phyloP scores from a whole-genome alignment of 2,888 invertebrate species.

The Peribatodes rhomboidaria region DNA sequence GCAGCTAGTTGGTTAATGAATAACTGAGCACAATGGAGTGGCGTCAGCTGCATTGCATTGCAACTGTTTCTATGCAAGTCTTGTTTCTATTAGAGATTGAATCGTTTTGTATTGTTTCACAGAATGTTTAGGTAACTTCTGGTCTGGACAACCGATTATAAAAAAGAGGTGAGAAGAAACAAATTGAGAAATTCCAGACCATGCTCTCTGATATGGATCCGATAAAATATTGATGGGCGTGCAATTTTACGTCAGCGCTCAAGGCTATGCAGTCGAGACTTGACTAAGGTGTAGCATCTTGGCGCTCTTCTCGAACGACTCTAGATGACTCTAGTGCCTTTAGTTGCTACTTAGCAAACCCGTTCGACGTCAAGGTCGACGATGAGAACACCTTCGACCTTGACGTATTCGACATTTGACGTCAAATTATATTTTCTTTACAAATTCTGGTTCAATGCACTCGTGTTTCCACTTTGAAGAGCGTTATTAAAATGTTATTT shows the following conservation, averaged over 20 bases:
- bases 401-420: neutral
- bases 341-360: too few species aligned
- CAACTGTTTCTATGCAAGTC: conserved; percentile 14
- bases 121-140: neutral
- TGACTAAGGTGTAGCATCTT: too few species aligned
- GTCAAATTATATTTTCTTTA: neutral
- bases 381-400: too few species aligned
- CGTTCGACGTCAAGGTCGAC: too few species aligned
- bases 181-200: too few species aligned
- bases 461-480: conserved; percentile 1
- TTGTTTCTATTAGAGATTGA: conserved; percentile 4
- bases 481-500: conserved; percentile 8
- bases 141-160: too few species aligned
- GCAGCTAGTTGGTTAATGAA: conserved; percentile 48
- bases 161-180: neutral
- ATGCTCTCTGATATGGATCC: too few species aligned
- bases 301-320: too few species aligned
- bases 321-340: too few species aligned
- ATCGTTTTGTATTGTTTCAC: neutral
- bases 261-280: too few species aligned
- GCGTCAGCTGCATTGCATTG: conserved; percentile 32
- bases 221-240: too few species aligned
- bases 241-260: too few species aligned
- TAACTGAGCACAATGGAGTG: conserved; percentile 44
- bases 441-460: conserved; percentile 6